Conservation (phyloP, 1,140 invertebrate species). For the Saccostrea glomerata region DNA sequence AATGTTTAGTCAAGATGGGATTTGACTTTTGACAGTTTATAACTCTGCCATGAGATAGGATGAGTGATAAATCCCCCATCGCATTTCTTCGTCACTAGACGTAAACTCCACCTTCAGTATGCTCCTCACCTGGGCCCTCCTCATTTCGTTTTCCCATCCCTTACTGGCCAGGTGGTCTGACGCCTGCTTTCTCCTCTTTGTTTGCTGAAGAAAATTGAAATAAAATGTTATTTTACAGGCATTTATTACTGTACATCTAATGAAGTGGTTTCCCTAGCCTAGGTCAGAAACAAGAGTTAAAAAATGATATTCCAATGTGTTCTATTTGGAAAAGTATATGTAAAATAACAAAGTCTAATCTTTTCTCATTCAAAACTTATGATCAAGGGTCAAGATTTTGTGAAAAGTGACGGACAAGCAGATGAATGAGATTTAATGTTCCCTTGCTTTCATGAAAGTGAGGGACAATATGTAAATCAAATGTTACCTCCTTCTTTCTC, state of each 20-base stretch:
- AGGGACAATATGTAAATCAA: not conserved
- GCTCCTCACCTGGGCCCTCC: not conserved
- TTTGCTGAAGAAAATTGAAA: not conserved
- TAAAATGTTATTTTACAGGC: not conserved
- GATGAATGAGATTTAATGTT: too few relatives aligned
- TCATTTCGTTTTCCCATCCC: not conserved
- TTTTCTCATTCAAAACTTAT: too few relatives aligned
- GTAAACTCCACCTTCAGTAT: not conserved
- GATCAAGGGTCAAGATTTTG: too few relatives aligned
- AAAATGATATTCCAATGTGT: too few relatives aligned
- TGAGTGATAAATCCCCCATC: not conserved
- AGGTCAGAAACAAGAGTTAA: not conserved
- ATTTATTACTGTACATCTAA: not conserved
- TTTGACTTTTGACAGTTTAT: not conserved
- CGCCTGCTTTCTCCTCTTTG: conserved; percentile 5
- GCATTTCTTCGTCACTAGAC: not conserved
- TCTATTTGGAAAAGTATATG: too few relatives aligned
- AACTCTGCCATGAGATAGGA: not conserved
- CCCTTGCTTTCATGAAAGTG: too few relatives aligned
- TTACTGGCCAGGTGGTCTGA: not conserved
- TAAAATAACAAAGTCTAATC: too few relatives aligned
- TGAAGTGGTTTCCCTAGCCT: not conserved
- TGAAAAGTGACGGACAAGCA: too few relatives aligned
- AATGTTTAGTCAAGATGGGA: not conserved
- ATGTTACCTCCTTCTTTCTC: conserved; percentile 23